Evolutionary conservation across 2,888 invertebrate species (phyloP), one percentile per base, ranked within the genome.

Genomic region (Nezara viridula): DNA sequence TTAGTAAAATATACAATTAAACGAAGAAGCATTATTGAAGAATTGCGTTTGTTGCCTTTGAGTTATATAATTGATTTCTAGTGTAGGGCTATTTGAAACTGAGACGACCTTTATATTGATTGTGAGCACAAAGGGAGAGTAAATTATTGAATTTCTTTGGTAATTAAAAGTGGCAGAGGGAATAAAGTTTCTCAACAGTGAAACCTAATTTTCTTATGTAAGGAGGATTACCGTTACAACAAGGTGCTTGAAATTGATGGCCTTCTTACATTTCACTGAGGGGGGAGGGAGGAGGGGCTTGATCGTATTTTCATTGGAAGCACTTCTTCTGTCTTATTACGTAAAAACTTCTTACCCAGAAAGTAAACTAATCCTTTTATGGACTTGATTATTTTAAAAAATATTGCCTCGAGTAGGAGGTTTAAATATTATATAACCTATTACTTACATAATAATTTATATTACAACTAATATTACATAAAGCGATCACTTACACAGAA

Each of bases 121-220:
- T 27, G n/a, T 9, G 2, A 60, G 60, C 60, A 4, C 66, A 66
- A 16, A 66, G 32, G 32, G 19, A 0, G 66, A 6, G 32, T 32
- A 32, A 66, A 32, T 66, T 32, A 66, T 66, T 66, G 66, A 66
- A 66, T 66, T 32, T 66, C 66, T 66, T 66, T 37, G 16, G 21
- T 66, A 66, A 66, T 66, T 66, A 66, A 66, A 66, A 66, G 32
- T 66, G 66, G 66, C 16, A 32, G 32, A 66, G 60, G 66, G 66
- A 66, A 19, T 66, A 66, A 66, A 27, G 66, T 66, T 66, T 66
- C 66, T 37, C 32, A 66, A 32, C 32, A 37, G 0, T 32, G 32
- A 32, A 66, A 66, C 32, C 32, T 27, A 66, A 66, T 66, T 32
- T 66, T 66, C 32, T 66, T 66, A 66, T 66, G 19, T 66, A 66